Evolutionary conservation across 2,888 invertebrate genomes (phyloP).

Genomic region (Apamea epomidion): DNA sequence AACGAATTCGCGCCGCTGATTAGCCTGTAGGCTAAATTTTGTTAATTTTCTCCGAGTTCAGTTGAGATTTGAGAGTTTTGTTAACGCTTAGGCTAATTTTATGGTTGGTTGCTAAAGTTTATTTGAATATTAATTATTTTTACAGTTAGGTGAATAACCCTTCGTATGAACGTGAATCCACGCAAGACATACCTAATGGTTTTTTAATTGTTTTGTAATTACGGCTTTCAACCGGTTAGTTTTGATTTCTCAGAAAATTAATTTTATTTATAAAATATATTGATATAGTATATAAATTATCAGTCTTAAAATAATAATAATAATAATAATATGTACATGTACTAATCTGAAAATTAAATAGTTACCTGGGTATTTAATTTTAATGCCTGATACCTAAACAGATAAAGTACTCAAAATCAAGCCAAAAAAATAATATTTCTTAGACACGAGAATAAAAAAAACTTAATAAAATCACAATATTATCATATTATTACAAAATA

Average conservation of each 20-base stretch:
- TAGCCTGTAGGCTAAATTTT: slow-evolving; percentile 57
- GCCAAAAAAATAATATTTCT: too few relatives aligned
- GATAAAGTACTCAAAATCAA: too few relatives aligned
- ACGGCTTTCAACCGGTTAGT: background rate
- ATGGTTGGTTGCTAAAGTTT: background rate
- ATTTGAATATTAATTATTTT: background rate
- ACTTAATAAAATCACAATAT: background rate
- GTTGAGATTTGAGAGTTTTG: slow-evolving; percentile 38
- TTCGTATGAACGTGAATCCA: background rate
- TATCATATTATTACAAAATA: background rate
- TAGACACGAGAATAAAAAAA: background rate
- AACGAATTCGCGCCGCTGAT: slow-evolving; percentile 64
- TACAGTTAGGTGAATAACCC: background rate
- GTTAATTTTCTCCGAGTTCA: slow-evolving; percentile 48
- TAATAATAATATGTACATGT: too few relatives aligned
- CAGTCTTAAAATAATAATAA: too few relatives aligned
- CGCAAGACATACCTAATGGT: background rate
- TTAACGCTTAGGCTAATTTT: slow-evolving; percentile 32
- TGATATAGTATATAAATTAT: too few relatives aligned
- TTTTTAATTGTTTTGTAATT: background rate
- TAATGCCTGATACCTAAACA: background rate
- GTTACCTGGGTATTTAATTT: too few relatives aligned
- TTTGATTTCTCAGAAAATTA: too few relatives aligned
- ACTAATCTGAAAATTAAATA: too few relatives aligned
- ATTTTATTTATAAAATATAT: too few relatives aligned